These are phyloP conservation scores for Dyspetes luteomarginatus DNA, from an alignment of 2,888 invertebrate species.

Conservation along the genomic window DNA sequence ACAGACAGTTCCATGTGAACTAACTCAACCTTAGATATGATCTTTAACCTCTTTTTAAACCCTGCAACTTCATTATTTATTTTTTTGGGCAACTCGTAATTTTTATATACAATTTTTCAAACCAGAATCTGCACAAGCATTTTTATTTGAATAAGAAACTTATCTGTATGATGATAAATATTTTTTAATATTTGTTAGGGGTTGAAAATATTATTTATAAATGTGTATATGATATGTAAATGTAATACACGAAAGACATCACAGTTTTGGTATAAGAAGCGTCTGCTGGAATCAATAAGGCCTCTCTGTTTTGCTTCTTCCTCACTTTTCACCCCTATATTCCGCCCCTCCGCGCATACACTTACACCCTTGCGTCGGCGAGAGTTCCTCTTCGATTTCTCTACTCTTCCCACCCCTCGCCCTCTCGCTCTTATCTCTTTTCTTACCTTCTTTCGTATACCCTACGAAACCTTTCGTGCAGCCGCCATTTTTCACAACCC, in stretches of 20 bases:
- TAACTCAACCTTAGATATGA: too few relatives aligned
- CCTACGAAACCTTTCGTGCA: constrained; percentile 4
- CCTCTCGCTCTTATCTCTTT: constrained; percentile 8
- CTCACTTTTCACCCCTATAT: constrained; percentile 30
- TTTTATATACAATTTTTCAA: too few relatives aligned
- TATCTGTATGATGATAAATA: too few relatives aligned
- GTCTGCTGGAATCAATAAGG: constrained; percentile 69
- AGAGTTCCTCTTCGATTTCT: constrained; percentile 51
- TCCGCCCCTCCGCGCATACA: constrained; percentile 3
- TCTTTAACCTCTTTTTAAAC: too few relatives aligned
- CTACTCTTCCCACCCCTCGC: constrained; percentile 43
- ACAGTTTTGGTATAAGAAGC: constrained; percentile 35
- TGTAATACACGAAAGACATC: constrained; percentile 24
- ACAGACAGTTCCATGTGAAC: too few relatives aligned
- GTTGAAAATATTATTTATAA: too few relatives aligned
- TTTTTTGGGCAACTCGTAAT: background rate
- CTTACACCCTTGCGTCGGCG: constrained; percentile 12
- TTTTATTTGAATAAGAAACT: too few relatives aligned
- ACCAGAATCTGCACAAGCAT: too few relatives aligned
- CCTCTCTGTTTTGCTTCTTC: constrained; percentile 54
- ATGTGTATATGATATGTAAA: too few relatives aligned
- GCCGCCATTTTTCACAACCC: constrained; percentile 50
- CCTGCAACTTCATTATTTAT: too few relatives aligned
- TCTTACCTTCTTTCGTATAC: constrained; percentile 27
- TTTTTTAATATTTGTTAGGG: too few relatives aligned